Percentiles rank a stretch among this genome's conserved stretches.
These are phyloP conservation scores for Chironomus tentans DNA, from an alignment of 2,888 invertebrate species.

Conservation along the genomic window DNA sequence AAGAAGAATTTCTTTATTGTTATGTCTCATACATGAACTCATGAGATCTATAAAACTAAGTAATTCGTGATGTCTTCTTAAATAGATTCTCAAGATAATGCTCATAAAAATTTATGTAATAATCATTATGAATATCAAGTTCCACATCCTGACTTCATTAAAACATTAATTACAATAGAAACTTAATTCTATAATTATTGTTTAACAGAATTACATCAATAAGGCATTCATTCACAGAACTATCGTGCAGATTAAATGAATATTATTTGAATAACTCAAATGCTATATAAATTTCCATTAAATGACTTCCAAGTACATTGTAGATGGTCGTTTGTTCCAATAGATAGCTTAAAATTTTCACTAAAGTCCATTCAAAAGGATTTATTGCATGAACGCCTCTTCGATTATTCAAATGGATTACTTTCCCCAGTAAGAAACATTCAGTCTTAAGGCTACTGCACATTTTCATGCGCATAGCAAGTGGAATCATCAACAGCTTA, in stretches of 20 bases:
- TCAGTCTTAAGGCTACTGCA: too few relatives aligned
- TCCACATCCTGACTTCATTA: background rate
- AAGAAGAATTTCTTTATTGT: background rate
- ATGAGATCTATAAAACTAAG: background rate
- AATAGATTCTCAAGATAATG: background rate
- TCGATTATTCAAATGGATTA: background rate
- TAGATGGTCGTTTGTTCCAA: background rate
- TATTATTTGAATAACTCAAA: background rate
- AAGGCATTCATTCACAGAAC: background rate
- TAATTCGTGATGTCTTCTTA: background rate
- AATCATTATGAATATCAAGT: background rate
- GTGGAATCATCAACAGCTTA: too few relatives aligned
- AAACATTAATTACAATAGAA: background rate
- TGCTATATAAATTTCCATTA: background rate
- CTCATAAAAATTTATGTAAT: background rate
- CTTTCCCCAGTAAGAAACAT: background rate
- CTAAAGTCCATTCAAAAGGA: slow-evolving; percentile 16
- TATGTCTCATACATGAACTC: background rate
- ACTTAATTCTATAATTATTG: slow-evolving; percentile 1
- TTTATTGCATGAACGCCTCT: slow-evolving; percentile 13
- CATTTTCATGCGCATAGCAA: too few relatives aligned
- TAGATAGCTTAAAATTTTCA: background rate
- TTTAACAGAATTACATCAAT: slow-evolving; percentile 5
- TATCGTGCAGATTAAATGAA: too few relatives aligned
- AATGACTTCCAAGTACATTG: background rate